Percentiles rank a stretch among this genome's conserved stretches.
phyloP scores from a whole-genome alignment of 2,797 vertebrate genomes.

The Scleropages formosus region DNA sequence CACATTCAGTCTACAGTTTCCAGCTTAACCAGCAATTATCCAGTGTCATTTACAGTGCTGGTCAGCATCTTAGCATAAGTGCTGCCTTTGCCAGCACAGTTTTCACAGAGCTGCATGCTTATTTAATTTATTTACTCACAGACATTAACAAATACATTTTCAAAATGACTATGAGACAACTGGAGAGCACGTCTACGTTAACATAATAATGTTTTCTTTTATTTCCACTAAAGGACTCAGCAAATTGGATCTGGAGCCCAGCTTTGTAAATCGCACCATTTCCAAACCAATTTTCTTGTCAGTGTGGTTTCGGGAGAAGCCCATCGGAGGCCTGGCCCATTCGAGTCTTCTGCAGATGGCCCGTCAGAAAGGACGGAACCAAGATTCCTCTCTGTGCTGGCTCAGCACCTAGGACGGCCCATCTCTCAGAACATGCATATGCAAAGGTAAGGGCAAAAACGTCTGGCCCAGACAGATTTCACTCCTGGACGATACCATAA shows the following conservation, averaged over 20 bases:
- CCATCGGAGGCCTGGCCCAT: conserved; percentile 39
- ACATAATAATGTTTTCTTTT: neutral
- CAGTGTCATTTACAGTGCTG: conserved; percentile 46
- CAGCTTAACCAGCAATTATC: conserved; percentile 43
- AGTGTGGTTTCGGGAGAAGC: conserved; percentile 15
- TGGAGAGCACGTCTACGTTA: neutral
- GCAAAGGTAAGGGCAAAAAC: no score
- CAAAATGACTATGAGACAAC: conserved; percentile 48
- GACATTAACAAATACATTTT: conserved; percentile 38
- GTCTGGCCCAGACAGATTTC: no score
- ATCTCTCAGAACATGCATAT: neutral
- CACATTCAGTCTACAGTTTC: conserved; percentile 48
- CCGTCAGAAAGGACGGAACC: conserved; percentile 31
- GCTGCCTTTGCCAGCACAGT: conserved; percentile 8
- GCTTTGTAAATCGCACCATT: neutral
- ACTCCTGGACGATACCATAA: no score
- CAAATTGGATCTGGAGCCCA: neutral
- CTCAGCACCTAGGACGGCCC: neutral
- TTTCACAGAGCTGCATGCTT: neutral
- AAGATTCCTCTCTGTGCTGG: conserved; percentile 20
- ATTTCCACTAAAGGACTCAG: neutral
- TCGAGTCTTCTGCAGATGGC: conserved; percentile 48
- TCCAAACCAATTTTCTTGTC: conserved; percentile 8
- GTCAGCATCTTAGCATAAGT: conserved; percentile 32
- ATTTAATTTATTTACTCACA: conserved; percentile 4